phyloP scores from a whole-genome alignment of 2,113 vertebrate species.

The Oceanodroma tethys region DNA sequence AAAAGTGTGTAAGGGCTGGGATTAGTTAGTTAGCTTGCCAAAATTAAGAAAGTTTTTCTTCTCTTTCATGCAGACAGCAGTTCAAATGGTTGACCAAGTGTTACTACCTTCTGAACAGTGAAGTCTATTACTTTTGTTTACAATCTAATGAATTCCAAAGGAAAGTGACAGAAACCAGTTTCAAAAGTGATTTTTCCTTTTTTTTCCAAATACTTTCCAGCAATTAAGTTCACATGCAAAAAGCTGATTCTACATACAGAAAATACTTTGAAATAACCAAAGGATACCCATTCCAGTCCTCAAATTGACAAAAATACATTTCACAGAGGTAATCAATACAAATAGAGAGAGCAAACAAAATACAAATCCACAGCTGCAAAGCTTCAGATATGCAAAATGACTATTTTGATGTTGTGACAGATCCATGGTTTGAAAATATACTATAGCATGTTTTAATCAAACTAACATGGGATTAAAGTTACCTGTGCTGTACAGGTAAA shows the following conservation, averaged over 20 bases:
- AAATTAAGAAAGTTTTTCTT: neutral
- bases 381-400: neutral
- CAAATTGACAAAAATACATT: slow-evolving; percentile 27
- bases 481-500: slow-evolving; percentile 15
- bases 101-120: neutral
- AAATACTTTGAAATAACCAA: slow-evolving; percentile 34
- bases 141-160: neutral
- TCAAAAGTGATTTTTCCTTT: neutral
- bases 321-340: neutral
- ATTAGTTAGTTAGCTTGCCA: neutral
- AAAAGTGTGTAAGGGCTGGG: neutral
- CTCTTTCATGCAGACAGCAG: neutral
- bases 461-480: neutral
- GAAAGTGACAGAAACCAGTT: neutral
- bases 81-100: neutral
- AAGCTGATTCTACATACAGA: neutral
- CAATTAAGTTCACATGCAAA: slow-evolving; percentile 39
- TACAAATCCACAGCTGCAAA: slow-evolving; percentile 28
- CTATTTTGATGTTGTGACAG: neutral
- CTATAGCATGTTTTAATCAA: neutral
- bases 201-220: neutral
- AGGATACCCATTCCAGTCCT: neutral
- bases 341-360: slow-evolving; percentile 30
- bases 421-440: neutral
- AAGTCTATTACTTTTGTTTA: neutral